Percentiles rank a stretch among this genome's conserved stretches.
Evolutionary conservation across 2,888 invertebrate genomes (phyloP).

Genomic region (Pachymerium ferrugineum): DNA sequence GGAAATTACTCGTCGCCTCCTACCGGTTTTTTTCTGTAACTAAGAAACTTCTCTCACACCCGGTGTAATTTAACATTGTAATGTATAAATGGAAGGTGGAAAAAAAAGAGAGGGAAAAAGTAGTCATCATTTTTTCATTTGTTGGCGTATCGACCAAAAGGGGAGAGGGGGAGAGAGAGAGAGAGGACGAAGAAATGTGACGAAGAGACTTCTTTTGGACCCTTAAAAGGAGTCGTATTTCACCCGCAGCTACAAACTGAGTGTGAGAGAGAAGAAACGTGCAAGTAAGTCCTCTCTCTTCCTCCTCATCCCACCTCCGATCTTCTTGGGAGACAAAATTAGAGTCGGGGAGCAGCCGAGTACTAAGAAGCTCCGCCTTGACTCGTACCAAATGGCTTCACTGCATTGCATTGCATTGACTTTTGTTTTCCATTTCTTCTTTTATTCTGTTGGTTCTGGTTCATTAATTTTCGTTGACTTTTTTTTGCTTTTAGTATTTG

Average conservation of each 20-base stretch:
- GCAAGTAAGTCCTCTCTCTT: no score
- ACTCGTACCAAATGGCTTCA: constrained; percentile 15
- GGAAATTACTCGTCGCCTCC: background rate
- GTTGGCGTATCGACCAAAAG: background rate
- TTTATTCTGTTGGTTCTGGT: background rate
- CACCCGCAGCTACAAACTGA: constrained; percentile 15
- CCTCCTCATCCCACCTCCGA: background rate
- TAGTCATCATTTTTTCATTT: background rate
- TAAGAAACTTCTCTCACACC: no score
- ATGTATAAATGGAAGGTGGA: background rate
- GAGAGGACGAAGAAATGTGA: no score
- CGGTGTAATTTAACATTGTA: background rate
- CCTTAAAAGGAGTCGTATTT: constrained; percentile 27
- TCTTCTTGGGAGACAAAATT: constrained; percentile 10
- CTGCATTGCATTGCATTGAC: constrained; percentile 10
- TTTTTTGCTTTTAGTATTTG: background rate
- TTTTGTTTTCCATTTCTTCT: background rate
- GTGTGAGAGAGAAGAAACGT: constrained; percentile 18
- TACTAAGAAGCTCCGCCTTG: constrained; percentile 9
- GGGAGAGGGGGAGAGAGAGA: no score
- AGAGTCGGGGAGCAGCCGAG: no score
- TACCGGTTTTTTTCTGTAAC: background rate
- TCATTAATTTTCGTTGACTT: constrained; percentile 18
- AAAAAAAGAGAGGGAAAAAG: no score
- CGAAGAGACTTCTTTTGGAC: constrained; percentile 19